Evolutionary conservation across 2,797 vertebrate species (phyloP).

Genomic region (Nannoperca australis): DNA sequence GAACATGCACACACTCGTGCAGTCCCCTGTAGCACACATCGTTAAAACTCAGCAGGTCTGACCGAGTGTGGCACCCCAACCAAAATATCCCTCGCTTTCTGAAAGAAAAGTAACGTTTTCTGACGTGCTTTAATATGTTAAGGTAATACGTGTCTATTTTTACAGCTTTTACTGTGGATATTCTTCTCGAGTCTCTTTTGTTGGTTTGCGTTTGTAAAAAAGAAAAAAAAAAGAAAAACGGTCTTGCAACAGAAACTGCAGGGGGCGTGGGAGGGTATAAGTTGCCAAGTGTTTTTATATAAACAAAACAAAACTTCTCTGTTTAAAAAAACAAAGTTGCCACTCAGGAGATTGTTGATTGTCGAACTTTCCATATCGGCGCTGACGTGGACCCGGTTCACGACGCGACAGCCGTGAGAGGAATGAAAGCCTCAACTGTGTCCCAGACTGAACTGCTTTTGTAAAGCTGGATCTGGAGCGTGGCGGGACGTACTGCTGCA

Average conservation of each 20-base stretch:
- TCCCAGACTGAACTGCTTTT: conserved; percentile 43
- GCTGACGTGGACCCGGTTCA: conserved; percentile 38
- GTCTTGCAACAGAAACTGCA: conserved; percentile 44
- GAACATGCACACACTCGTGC: conserved; percentile 49
- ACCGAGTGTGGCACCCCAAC: conserved; percentile 76
- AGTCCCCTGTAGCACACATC: conserved; percentile 51
- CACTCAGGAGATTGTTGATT: conserved; percentile 79
- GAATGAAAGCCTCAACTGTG: conserved; percentile 45
- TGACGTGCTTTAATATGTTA: conserved; percentile 76
- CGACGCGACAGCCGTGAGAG: conserved; percentile 20
- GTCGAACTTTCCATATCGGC: conserved; percentile 31
- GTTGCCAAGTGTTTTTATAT: conserved; percentile 63
- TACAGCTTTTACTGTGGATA: conserved; percentile 75
- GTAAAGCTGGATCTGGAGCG: conserved; percentile 40
- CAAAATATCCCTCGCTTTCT: conserved; percentile 68
- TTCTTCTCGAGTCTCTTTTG: conserved; percentile 45
- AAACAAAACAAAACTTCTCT: conserved; percentile 28
- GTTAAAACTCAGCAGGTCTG: conserved; percentile 87
- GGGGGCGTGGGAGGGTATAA: not conserved
- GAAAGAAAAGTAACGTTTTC: conserved; percentile 66
- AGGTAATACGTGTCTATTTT: conserved; percentile 78
- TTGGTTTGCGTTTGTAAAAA: conserved; percentile 61
- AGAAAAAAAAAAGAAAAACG: conserved; percentile 1
- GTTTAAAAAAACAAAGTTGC: conserved; percentile 55
- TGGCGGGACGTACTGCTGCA: conserved; percentile 18